Base-by-base conservation (phyloP, 2,888 invertebrate genomes). In the Brachylomia viminalis region DNA sequence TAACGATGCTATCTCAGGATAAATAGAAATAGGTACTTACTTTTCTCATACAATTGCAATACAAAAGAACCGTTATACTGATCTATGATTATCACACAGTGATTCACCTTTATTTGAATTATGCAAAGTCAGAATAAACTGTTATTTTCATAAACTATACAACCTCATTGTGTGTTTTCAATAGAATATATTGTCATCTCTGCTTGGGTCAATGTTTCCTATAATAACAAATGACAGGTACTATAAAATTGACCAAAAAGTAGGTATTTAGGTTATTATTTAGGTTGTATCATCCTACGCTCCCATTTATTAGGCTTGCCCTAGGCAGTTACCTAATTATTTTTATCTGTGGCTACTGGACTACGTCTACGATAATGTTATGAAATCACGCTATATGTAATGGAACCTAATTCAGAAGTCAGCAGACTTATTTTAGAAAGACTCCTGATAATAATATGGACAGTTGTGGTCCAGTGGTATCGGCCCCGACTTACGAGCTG, bases 191-290 rank as follows among this genome's bases (percentile, higher is more conserved):
- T n/a, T n/a, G 75, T 81, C 81, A 74, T 3, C n/a, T 67, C 5
- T 23, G 58, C 80, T 20, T 42, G 49, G 81, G 86, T 85, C 82
- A 85, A 82, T 82, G 70, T 85, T 85, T 75, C 38, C 33, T 49
- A 56, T 8, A 45, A 56, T 30, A 38, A 20, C n/a, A 20, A 58
- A 62, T 78, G 23, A 38, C 33, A n/a, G 27, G 30, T 73, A 27
- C 47, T 13, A 33, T 20, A 7, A 45, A 56, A 58, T 23, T 45
- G 0, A 27, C n/a, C 42, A 49, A 6, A 8, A 59, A 7, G 23
- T 59, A 38, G 45, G 11, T 30, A 77, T 77, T 69, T 20, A 45
- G 79, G 80, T 70, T 56, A 47, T 0, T 76, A 45, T 42, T 33
- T 38, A 72, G 80, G 54, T 38, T 47, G 38, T 38, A 20, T 72